Evolutionary conservation across 2,797 vertebrate genomes (phyloP).

Genomic region (Danionella dracula): DNA sequence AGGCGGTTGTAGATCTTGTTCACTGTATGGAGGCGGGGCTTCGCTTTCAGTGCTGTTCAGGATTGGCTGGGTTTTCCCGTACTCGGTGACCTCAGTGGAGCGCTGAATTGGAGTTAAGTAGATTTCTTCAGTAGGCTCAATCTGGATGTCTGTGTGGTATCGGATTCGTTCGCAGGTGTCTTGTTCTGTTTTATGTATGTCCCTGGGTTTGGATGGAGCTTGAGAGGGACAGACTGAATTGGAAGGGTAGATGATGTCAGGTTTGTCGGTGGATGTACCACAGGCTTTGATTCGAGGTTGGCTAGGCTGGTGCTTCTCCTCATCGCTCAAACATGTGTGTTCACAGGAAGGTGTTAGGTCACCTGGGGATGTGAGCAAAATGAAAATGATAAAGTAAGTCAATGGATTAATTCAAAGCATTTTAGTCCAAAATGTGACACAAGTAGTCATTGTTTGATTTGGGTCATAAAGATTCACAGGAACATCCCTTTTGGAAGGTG

Average conservation of each 20-base stretch:
- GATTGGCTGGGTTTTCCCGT: constrained; percentile 70
- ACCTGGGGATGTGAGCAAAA: constrained; percentile 59
- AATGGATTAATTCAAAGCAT: background rate
- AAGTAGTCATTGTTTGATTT: no score
- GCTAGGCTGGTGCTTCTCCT: constrained; percentile 81
- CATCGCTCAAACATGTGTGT: constrained; percentile 92
- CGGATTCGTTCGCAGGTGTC: constrained; percentile 80
- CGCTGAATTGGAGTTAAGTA: constrained; percentile 90
- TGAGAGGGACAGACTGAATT: constrained; percentile 61
- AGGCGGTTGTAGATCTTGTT: constrained; percentile 73
- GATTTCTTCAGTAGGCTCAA: constrained; percentile 95
- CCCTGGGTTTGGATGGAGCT: constrained; percentile 43
- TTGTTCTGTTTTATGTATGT: constrained; percentile 36
- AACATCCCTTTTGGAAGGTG: no score
- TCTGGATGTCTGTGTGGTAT: constrained; percentile 83
- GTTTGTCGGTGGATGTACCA: constrained; percentile 89
- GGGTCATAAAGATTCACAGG: no score
- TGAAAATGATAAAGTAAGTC: background rate
- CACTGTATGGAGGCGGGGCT: constrained; percentile 81
- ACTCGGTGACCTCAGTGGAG: constrained; percentile 66
- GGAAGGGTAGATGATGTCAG: constrained; percentile 76
- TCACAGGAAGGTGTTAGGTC: constrained; percentile 85
- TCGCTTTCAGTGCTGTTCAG: constrained; percentile 85
- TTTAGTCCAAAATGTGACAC: no score
- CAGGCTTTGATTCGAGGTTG: constrained; percentile 88